Evolutionary conservation across 2,888 invertebrate genomes (phyloP).

Genomic region (Cantharis rustica): DNA sequence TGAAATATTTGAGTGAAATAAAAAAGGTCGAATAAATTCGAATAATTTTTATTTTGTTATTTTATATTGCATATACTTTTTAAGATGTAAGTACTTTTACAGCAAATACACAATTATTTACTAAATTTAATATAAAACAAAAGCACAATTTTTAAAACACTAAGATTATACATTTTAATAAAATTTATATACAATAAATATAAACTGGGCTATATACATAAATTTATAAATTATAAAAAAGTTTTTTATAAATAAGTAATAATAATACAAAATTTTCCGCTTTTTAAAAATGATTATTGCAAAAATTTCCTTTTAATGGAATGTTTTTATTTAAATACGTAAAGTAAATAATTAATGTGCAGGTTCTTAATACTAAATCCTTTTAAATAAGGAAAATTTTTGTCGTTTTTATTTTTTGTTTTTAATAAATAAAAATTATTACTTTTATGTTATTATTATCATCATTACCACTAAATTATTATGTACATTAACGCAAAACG

Average conservation of each 20-base stretch:
- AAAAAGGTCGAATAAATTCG: slow-evolving; percentile 5
- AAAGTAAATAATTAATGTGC: background rate
- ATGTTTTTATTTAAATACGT: background rate
- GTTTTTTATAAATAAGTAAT: slow-evolving; percentile 15
- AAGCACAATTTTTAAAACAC: slow-evolving; percentile 28
- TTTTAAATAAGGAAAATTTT: background rate
- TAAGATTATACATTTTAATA: slow-evolving; percentile 44
- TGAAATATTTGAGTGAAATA: too few relatives aligned
- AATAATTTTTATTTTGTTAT: slow-evolving; percentile 9
- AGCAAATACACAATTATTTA: background rate
- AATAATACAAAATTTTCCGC: slow-evolving; percentile 2
- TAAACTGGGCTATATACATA: slow-evolving; percentile 41
- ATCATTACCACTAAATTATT: background rate
- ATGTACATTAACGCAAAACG: background rate
- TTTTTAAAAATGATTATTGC: background rate
- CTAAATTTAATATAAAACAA: slow-evolving; percentile 23
- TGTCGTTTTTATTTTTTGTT: background rate
- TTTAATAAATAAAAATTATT: background rate
- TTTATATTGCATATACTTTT: slow-evolving; percentile 1
- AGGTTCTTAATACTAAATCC: background rate
- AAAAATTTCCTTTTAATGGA: slow-evolving; percentile 7
- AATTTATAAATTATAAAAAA: slow-evolving; percentile 39
- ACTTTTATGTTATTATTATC: background rate
- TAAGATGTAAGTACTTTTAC: slow-evolving; percentile 3
- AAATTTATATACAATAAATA: slow-evolving; percentile 49